Conservation (phyloP, 2,797 vertebrate genomes). For the Dicrostonyx torquatus region DNA sequence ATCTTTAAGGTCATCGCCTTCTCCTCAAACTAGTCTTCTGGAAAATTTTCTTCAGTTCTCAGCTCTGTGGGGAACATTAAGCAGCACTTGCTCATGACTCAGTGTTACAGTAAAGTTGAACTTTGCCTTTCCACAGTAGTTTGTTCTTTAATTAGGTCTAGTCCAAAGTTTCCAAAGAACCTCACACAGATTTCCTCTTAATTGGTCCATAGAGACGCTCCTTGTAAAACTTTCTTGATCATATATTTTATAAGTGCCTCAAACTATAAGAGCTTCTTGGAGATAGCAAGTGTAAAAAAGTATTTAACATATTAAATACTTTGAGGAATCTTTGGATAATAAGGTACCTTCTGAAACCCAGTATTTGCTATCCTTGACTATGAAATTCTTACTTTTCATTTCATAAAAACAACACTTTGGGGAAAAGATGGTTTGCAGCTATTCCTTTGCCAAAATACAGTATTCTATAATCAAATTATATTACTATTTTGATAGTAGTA, state of each 20-base stretch:
- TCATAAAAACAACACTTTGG: constrained; percentile 20
- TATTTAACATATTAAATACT: constrained; percentile 22
- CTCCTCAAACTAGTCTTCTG: background rate
- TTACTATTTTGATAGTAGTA: constrained; percentile 1
- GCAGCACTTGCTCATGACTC: constrained; percentile 26
- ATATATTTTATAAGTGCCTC: constrained; percentile 53
- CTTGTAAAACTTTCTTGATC: constrained; percentile 30
- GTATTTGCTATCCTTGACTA: background rate
- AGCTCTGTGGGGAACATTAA: background rate
- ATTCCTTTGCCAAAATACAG: background rate
- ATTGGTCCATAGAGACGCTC: constrained; percentile 42
- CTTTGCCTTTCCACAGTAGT: background rate
- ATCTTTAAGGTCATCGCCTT: background rate
- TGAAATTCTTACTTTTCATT: constrained; percentile 43
- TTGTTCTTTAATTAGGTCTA: constrained; percentile 50
- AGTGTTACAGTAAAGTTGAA: constrained; percentile 36
- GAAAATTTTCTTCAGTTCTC: constrained; percentile 8
- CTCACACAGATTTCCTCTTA: constrained; percentile 30
- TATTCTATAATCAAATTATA: constrained; percentile 1
- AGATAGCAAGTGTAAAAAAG: background rate
- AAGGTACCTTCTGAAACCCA: background rate
- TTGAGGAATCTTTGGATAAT: background rate
- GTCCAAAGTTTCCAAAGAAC: constrained; percentile 41
- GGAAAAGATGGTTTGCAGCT: background rate
- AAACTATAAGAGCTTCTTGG: background rate